Conservation (phyloP, 2,113 vertebrate genomes). For the Podarcis cretensis region DNA sequence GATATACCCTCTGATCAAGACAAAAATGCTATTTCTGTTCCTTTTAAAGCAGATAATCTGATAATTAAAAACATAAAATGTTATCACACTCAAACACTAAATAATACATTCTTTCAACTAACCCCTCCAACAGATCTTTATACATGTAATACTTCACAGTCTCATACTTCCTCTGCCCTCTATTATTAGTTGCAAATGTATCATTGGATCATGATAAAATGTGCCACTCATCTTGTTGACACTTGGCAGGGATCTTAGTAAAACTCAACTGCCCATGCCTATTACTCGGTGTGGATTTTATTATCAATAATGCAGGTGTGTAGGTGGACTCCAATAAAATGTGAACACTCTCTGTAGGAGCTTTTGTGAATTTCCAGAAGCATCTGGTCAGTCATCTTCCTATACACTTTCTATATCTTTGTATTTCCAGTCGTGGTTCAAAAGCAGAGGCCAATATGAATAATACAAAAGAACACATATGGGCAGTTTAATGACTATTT, state of each 20-base stretch:
- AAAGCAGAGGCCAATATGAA: slow-evolving; percentile 28
- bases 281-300: slow-evolving; percentile 44
- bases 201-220: slow-evolving; percentile 41
- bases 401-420: slow-evolving; percentile 40
- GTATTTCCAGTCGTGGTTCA: slow-evolving; percentile 4
- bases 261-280: slow-evolving; percentile 53
- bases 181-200: slow-evolving; percentile 50
- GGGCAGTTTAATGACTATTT: neutral
- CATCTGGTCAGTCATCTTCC: slow-evolving; percentile 50
- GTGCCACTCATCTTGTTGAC: slow-evolving; percentile 61
- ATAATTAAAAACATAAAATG: slow-evolving; percentile 16
- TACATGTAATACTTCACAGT: slow-evolving; percentile 40
- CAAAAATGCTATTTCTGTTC: slow-evolving; percentile 23
- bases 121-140: slow-evolving; percentile 48
- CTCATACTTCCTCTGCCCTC: slow-evolving; percentile 46
- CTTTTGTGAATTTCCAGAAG: slow-evolving; percentile 54
- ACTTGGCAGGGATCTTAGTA: slow-evolving; percentile 59
- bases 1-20: slow-evolving; percentile 5
- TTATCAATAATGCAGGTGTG: slow-evolving; percentile 64
- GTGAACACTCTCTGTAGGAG: slow-evolving; percentile 9
- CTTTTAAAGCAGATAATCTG: slow-evolving; percentile 32
- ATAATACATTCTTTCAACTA: slow-evolving; percentile 34
- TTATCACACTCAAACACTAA: slow-evolving; percentile 6
- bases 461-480: neutral
- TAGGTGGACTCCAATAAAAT: slow-evolving; percentile 46